phyloP scores from a whole-genome alignment of 2,113 vertebrate species.

The Maccullochella peelii region DNA sequence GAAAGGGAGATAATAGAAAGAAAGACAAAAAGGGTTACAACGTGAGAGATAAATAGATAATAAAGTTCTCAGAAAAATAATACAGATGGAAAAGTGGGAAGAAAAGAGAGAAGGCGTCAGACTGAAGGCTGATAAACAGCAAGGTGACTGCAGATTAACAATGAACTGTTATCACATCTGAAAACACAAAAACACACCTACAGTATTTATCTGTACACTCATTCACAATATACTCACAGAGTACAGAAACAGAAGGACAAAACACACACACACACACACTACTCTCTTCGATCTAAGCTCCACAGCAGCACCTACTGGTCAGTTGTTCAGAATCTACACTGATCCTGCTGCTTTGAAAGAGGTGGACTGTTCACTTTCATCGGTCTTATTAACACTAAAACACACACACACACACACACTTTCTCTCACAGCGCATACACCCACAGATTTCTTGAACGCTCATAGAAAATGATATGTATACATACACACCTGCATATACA shows the following conservation, averaged over 20 bases:
- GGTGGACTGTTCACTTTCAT: constrained; percentile 19
- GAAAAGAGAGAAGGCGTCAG: constrained; percentile 5
- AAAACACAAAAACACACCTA: constrained; percentile 52
- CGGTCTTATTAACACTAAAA: constrained; percentile 20
- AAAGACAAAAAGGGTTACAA: not conserved
- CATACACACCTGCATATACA: constrained; percentile 12
- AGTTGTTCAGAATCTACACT: not conserved
- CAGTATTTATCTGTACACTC: constrained; percentile 38
- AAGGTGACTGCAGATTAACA: constrained; percentile 47
- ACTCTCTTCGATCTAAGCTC: constrained; percentile 25
- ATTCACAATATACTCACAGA: constrained; percentile 32
- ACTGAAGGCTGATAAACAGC: constrained; percentile 36
- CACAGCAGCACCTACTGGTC: constrained; percentile 76
- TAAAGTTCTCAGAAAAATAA: not conserved
- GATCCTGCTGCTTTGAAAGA: constrained; percentile 6
- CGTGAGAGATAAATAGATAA: constrained; percentile 5
- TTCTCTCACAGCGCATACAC: not conserved
- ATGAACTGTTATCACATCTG: constrained; percentile 42
- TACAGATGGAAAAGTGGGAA: constrained; percentile 19
- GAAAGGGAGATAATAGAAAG: not conserved
- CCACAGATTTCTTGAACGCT: not conserved
- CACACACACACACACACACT: not conserved
- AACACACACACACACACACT: not conserved
- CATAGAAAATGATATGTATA: not conserved
- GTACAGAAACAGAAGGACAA: constrained; percentile 30